Base-by-base conservation (phyloP, 1,140 invertebrate genomes). In the Mycetomoellerius zeteki region DNA sequence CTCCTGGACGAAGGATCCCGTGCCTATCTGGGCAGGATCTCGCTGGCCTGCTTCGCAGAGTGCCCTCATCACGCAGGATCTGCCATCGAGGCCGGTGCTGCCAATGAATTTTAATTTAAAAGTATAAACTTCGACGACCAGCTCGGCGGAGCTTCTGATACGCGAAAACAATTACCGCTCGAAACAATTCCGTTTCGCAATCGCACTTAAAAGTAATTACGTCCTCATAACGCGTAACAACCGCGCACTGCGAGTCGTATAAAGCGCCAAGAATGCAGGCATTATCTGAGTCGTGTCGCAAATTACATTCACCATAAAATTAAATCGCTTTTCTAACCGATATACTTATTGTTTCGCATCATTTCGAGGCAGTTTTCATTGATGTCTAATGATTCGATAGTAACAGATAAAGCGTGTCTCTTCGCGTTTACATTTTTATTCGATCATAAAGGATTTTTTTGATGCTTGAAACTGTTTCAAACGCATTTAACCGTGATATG, bases 11-110 rank as follows among this genome's bases (percentile, higher is more conserved):
- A 98, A 96, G 58, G 96, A 97, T 1, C 96, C 96, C 21, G 95
- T 95, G 30, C 94, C 94, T 87, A 94, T 84, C 73, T 96, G 94
- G 4, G 95, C 94, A 0, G 96, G 92, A 64, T 97, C 94, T 73
- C 96, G 96, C 90, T 96, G 96, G 5, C 96, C 96, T 10, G 97
- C 96, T 88, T 97, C 97, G 92, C 97, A 97, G 0, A 97, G 94
- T 0, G 97, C 96, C 85, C 96, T 96, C 88, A 97, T 95, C 80
- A 97, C 96, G 92, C 97, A 97, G 24, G 96, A 95, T 86, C 96
- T 94, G 2, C 97, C 97, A 88, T 96, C 96, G 89, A 97, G 96
- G 3, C 97, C 97, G 95, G 96, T 96, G 81, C 97, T 97, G 93
- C 84, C 60, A 64, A 91, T 92, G 81, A 93, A 93, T 77, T 92